phyloP scores from a whole-genome alignment of 1,140 invertebrate species.

The Tetragnatha versicolor region DNA sequence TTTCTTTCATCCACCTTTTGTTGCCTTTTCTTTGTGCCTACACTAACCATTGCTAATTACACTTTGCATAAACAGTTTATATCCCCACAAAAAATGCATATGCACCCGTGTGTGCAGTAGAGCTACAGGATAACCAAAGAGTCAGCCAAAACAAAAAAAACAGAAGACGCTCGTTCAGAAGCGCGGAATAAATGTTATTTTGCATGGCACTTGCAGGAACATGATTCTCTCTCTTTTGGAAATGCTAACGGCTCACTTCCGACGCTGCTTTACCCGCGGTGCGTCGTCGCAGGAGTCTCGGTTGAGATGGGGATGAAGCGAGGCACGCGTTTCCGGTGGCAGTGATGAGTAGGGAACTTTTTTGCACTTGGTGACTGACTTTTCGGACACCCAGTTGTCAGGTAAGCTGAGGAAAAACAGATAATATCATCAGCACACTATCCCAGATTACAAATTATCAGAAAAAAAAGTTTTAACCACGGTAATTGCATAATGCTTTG shows the following conservation, averaged over 20 bases:
- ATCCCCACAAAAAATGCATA: not conserved
- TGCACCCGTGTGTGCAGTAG: not conserved
- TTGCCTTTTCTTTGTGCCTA: constrained; percentile 40
- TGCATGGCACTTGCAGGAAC: constrained; percentile 54
- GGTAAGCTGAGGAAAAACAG: constrained; percentile 22
- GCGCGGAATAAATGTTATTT: constrained; percentile 4
- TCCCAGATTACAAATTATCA: too few species aligned
- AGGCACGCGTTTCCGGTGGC: constrained; percentile 25
- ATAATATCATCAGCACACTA: too few species aligned
- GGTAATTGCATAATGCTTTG: too few species aligned
- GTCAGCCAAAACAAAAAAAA: constrained; percentile 1
- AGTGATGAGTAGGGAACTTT: constrained; percentile 43
- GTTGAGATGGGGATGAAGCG: not conserved
- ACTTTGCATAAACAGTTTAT: constrained; percentile 9
- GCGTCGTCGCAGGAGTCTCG: not conserved
- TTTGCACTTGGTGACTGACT: constrained; percentile 13
- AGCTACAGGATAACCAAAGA: constrained; percentile 1
- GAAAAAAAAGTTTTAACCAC: too few species aligned
- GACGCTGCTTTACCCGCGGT: constrained; percentile 42
- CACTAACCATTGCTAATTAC: constrained; percentile 9
- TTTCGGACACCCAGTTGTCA: constrained; percentile 34
- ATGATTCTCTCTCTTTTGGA: constrained; percentile 32
- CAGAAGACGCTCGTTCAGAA: not conserved
- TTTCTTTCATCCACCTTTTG: constrained; percentile 5
- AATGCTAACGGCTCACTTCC: constrained; percentile 25